These are phyloP conservation scores for Antheraea mylitta DNA, from an alignment of 1,140 invertebrate species.

Conservation along the genomic window DNA sequence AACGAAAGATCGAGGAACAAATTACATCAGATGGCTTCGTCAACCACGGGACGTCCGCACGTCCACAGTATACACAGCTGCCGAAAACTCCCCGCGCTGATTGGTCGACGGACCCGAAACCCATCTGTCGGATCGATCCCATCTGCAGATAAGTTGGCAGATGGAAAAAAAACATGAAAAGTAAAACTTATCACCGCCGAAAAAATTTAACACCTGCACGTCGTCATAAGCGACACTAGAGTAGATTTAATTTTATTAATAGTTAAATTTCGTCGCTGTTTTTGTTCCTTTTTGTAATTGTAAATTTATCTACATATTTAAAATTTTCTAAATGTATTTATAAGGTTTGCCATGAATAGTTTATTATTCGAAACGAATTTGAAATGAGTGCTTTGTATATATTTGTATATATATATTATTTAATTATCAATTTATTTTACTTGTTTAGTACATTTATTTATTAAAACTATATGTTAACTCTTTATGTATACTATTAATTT, in stretches of 20 bases:
- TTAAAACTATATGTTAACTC: too few species aligned
- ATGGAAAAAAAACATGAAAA: constrained; percentile 26
- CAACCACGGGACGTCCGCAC: background rate
- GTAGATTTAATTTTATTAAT: background rate
- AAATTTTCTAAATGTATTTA: too few species aligned
- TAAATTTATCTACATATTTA: too few species aligned
- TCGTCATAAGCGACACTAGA: background rate
- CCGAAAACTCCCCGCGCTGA: constrained; percentile 20
- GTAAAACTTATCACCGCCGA: background rate
- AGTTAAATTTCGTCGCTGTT: too few species aligned
- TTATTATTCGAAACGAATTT: too few species aligned
- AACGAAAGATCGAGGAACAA: background rate
- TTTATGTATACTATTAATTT: too few species aligned
- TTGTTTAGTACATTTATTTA: too few species aligned
- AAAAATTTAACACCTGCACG: background rate
- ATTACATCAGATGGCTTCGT: background rate
- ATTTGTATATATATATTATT: too few species aligned
- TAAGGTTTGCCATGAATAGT: too few species aligned
- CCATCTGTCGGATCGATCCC: constrained; percentile 44
- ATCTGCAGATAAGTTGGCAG: constrained; percentile 31
- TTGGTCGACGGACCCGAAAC: constrained; percentile 26
- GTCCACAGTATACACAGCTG: constrained; percentile 33
- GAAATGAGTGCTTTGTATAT: too few species aligned
- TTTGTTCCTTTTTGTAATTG: too few species aligned
- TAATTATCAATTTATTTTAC: too few species aligned